These are phyloP conservation scores for Parthenolecanium corni DNA, from an alignment of 2,888 invertebrate species.

Conservation along the genomic window DNA sequence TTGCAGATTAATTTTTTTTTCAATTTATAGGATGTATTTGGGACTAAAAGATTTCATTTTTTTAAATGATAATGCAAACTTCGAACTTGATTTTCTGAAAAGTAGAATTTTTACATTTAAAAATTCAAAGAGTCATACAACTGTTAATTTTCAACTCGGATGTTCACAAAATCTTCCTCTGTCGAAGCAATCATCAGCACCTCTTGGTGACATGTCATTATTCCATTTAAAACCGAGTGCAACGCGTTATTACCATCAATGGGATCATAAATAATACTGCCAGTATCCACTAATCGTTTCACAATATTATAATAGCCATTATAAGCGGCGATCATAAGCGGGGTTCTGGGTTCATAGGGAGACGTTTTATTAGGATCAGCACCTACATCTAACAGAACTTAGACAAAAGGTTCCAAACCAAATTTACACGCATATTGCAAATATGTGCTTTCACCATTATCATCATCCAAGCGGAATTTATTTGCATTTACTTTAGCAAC, in stretches of 20 bases:
- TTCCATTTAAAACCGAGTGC: neutral
- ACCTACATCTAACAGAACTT: constrained; percentile 35
- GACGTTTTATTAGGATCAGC: constrained; percentile 34
- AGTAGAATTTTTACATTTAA: no score
- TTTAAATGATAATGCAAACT: no score
- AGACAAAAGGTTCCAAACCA: constrained; percentile 43
- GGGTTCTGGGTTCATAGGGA: constrained; percentile 30
- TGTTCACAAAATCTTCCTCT: no score
- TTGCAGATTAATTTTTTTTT: no score
- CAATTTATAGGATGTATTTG: no score
- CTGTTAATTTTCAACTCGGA: no score
- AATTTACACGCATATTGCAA: constrained; percentile 51
- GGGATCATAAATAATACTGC: constrained; percentile 35
- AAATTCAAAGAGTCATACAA: no score
- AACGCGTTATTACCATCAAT: constrained; percentile 37
- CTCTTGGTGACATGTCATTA: neutral
- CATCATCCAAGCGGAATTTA: constrained; percentile 37
- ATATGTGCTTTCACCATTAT: constrained; percentile 45
- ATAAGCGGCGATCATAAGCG: constrained; percentile 35
- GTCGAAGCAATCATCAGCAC: no score
- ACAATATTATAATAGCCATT: constrained; percentile 34
- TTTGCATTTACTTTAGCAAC: constrained; percentile 33
- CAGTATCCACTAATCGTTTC: constrained; percentile 40
- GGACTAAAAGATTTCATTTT: no score
- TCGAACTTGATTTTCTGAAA: no score